A percentile compares a stretch with the other conserved stretches of the same genome.
These are phyloP conservation scores for Epinephelus malabaricus DNA, from an alignment of 2,797 vertebrate genomes.

Conservation along the genomic window DNA sequence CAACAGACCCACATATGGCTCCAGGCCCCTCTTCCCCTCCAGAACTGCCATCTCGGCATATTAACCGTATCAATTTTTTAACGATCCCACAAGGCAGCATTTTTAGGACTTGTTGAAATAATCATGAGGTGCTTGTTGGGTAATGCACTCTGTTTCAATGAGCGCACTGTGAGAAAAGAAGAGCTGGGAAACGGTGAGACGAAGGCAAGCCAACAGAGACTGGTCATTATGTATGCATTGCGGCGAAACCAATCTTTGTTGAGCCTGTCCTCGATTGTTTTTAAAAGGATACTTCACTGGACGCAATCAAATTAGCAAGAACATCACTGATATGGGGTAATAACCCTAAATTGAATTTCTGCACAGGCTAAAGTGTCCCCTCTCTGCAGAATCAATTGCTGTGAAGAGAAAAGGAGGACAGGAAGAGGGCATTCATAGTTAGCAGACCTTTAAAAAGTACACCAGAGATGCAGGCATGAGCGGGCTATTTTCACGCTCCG, in stretches of 20 bases:
- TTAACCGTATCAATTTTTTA: slow-evolving; percentile 81
- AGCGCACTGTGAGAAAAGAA: slow-evolving; percentile 60
- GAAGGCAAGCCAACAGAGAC: slow-evolving; percentile 62
- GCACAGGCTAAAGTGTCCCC: slow-evolving; percentile 78
- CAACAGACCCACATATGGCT: slow-evolving; percentile 70
- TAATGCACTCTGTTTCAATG: slow-evolving; percentile 79
- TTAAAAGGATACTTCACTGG: slow-evolving; percentile 85
- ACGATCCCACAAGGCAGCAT: slow-evolving; percentile 70
- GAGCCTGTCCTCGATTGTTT: slow-evolving; percentile 82
- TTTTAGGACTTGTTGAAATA: slow-evolving; percentile 83
- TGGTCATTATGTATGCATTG: slow-evolving; percentile 81
- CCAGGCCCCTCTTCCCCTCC: slow-evolving; percentile 55
- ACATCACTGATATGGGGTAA: slow-evolving; percentile 85
- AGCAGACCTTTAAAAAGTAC: slow-evolving; percentile 81
- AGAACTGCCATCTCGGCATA: slow-evolving; percentile 76
- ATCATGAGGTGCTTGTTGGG: slow-evolving; percentile 81
- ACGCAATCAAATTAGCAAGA: slow-evolving; percentile 86
- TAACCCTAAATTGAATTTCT: slow-evolving; percentile 86
- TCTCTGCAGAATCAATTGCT: slow-evolving; percentile 83
- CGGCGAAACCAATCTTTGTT: slow-evolving; percentile 82
- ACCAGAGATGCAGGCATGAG: slow-evolving; percentile 71
- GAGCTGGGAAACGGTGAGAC: slow-evolving; percentile 46
- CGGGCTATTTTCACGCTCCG: slow-evolving; percentile 69
- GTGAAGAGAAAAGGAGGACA: slow-evolving; percentile 80
- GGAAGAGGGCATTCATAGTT: slow-evolving; percentile 77